Evolutionary conservation across 2,888 invertebrate genomes (phyloP), one percentile per base, ranked within the genome.

Genomic region (Drosophila parthenogenetica): DNA sequence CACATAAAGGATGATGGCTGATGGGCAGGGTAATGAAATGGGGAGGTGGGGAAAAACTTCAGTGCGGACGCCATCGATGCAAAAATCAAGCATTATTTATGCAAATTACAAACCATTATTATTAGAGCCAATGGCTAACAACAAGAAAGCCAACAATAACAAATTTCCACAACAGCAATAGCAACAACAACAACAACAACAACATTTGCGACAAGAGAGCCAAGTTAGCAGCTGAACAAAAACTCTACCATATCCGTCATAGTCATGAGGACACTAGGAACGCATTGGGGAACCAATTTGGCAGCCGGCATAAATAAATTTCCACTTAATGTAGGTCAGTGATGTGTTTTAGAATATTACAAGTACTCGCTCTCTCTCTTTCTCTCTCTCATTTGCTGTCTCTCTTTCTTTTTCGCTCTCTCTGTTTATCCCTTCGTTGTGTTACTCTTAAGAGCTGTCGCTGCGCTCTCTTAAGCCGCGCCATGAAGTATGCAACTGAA

Each of bases 301-400:
- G 87, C 87, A 85, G 82, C 80, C 89, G 82, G 89, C 86, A 78
- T 87, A 89, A 89, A 87, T 86, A 87, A 76, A 82, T 89, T 89
- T 87, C 66, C 64, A 69, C 72, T 87, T 89, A 79, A 89, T 88
- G 89, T 88, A 88, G 88, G 88, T 88, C 88, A 88, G 88, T 85
- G 73, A 72, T 87, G 79, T 71, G 75, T 48, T 60, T 73, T 66
- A 50, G 62, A 72, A 49, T 39, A 49, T 39, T 54, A 13, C 32
- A 43, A 43, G 42, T 49, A 14, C n/a, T 22, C 43, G 3, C 37
- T 42, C 22, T 11, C 40, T 55, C 32, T 17, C 17, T 25, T 22
- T 42, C 40, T 29, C 43, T 51, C 57, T 62, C 67, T 25, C 25
- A 25, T 25, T 25, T 29, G 29, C 16, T 1, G 29, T 29, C 3